These are phyloP conservation scores for Anguilla megastoma DNA, from an alignment of 2,797 vertebrate genomes.

Conservation along the genomic window DNA sequence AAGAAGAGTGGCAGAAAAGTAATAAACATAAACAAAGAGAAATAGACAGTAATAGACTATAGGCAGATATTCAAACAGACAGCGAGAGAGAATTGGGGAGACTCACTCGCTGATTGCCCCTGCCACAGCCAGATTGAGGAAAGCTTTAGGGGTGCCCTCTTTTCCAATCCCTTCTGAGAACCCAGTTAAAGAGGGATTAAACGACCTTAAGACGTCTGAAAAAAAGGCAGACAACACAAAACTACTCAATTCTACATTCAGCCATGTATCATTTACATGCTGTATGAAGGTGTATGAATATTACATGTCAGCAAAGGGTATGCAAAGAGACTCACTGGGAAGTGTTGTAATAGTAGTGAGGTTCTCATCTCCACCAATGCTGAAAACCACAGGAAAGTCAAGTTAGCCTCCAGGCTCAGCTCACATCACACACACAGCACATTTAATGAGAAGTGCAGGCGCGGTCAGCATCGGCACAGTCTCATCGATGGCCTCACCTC, in stretches of 20 bases:
- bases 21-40: neutral
- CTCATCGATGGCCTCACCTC: constrained; percentile 71
- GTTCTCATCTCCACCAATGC: constrained; percentile 81
- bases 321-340: constrained; percentile 79
- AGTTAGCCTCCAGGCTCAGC: neutral
- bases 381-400: constrained; percentile 53
- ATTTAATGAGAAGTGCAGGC: neutral
- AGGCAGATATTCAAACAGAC: neutral
- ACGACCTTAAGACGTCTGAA: constrained; percentile 84
- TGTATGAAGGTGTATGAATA: neutral
- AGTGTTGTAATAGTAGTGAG: constrained; percentile 82
- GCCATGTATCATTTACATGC: neutral
- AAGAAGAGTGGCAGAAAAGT: neutral
- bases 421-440: neutral
- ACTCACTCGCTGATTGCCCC: constrained; percentile 76
- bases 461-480: neutral
- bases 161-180: constrained; percentile 73
- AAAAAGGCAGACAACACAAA: constrained; percentile 29
- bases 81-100: neutral
- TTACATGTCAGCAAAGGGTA: neutral
- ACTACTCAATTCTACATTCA: neutral
- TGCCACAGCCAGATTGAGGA: constrained; percentile 85
- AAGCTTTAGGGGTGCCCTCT: constrained; percentile 59
- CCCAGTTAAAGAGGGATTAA: constrained; percentile 72
- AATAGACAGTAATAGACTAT: neutral